Percentiles rank a stretch among this genome's conserved stretches.
Conservation (phyloP, 2,888 invertebrate genomes). For the Eristalinus aeneus region DNA sequence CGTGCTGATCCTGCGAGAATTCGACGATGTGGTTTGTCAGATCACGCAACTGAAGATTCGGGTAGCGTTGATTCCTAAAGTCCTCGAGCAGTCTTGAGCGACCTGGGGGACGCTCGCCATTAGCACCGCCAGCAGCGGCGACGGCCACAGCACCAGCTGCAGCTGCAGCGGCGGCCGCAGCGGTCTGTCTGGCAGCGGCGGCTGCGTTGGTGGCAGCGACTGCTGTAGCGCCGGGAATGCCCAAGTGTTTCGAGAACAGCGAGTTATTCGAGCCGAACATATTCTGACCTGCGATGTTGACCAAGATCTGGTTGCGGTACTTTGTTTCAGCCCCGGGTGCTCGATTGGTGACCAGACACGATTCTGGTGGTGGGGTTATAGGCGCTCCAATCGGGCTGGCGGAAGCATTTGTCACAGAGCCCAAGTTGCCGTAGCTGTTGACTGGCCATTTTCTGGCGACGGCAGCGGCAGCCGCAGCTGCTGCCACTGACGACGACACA, state of each 20-base stretch:
- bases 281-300: constrained; percentile 82
- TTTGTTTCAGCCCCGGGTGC: constrained; percentile 97
- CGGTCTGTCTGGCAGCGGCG: constrained; percentile 64
- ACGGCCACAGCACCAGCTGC: constrained; percentile 82
- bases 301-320: constrained; percentile 84
- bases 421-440: constrained; percentile 78
- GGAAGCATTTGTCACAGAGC: constrained; percentile 77
- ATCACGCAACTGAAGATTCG: constrained; percentile 94
- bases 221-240: constrained; percentile 76
- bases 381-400: constrained; percentile 83
- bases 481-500: constrained; percentile 78
- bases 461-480: constrained; percentile 78
- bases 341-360: constrained; percentile 84
- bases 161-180: constrained; percentile 75
- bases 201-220: constrained; percentile 75
- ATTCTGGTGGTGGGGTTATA: constrained; percentile 87
- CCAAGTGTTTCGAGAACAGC: constrained; percentile 86
- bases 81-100: constrained; percentile 96
- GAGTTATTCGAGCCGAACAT: constrained; percentile 88
- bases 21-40: constrained; percentile 98
- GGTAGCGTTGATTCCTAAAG: constrained; percentile 94
- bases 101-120: constrained; percentile 77
- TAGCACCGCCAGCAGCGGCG: constrained; percentile 82
- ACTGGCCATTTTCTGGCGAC: constrained; percentile 82
- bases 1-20: constrained; percentile 98